A percentile compares a stretch with the other conserved stretches of the same genome.
Evolutionary conservation across 1,140 invertebrate genomes (phyloP).

Genomic region (Listronotus bonariensis): DNA sequence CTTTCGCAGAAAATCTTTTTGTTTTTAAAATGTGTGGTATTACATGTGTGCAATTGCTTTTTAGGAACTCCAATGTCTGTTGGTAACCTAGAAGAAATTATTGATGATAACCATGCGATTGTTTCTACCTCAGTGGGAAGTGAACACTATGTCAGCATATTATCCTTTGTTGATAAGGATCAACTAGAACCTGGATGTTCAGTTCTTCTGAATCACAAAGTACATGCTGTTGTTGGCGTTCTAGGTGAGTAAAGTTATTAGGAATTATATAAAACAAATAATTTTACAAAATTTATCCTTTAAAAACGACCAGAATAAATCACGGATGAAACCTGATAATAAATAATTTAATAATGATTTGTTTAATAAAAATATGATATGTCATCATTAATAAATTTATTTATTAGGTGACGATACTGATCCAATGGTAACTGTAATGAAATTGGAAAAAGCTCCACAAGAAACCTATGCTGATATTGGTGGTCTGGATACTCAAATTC

Average conservation of each 20-base stretch:
- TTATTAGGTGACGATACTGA: slow-evolving; percentile 93
- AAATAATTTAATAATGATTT: neutral
- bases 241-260: slow-evolving; percentile 55
- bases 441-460: slow-evolving; percentile 98
- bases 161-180: slow-evolving; percentile 99
- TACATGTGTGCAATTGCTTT: no score
- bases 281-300: no score
- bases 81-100: slow-evolving; percentile 99
- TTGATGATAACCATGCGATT: slow-evolving; percentile 99
- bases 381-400: neutral
- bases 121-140: slow-evolving; percentile 99
- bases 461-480: slow-evolving; percentile 99
- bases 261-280: no score
- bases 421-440: slow-evolving; percentile 99
- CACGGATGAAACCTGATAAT: no score
- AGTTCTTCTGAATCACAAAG: slow-evolving; percentile 98
- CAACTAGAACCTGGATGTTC: slow-evolving; percentile 99
- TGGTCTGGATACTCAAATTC: slow-evolving; percentile 98
- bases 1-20: no score
- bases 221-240: slow-evolving; percentile 98
- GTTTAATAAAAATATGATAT: neutral
- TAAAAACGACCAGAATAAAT: no score
- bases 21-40: no score
- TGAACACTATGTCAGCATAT: slow-evolving; percentile 99
- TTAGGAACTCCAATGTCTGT: slow-evolving; percentile 98